Base-by-base conservation (phyloP, 2,797 vertebrate species). In the Schizopygopsis pylzovi region DNA sequence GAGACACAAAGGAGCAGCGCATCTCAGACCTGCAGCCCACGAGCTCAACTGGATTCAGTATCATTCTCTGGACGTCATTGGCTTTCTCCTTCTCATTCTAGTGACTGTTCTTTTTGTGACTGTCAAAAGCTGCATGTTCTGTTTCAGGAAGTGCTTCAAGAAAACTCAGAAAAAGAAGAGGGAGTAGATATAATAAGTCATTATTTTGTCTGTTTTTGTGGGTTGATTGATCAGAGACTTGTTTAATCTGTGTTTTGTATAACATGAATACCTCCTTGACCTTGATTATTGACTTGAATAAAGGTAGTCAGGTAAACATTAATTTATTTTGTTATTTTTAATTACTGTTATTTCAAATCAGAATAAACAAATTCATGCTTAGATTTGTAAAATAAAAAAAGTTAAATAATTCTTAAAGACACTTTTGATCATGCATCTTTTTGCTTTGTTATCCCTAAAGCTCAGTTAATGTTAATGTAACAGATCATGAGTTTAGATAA, bases 41-140 rank as follows among this genome's bases (percentile, higher is more conserved):
- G 92, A 98, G 37, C 93, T 98, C 87, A 98, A 97, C 95, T 99
- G 97, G 97, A 88, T 98, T 88, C 98, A 99, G 91, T 99, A 99
- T 91, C 96, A 99, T 88, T 96, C 96, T 7, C 90, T 99, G 91
- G 98, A 99, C 0, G 97, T 99, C 61, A 79, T 98, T 0, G 94
- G 93, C 81, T 95, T 98, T 89, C 92, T 99, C 0, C 22, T 95
- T 0, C 20, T 90, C 0, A 49, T 96, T 1, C 6, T 91, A 3
- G 12, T 96, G 1, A 88, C 91, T 0, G n/a, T 91, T 11, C 22
- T 95, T 81, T 95, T 95, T 84, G 63, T 96, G 76, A 83, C 88
- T 4, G 8, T 96, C 6, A 97, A 96, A 91, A 94, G 94, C 81
- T 98, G 96, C 87, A 63, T 87, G 45, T 96, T 92, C 85, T 96